A percentile compares a stretch with the other conserved stretches of the same genome.
phyloP scores from a whole-genome alignment of 2,888 invertebrate species.

The Scaptomyza tumidula region DNA sequence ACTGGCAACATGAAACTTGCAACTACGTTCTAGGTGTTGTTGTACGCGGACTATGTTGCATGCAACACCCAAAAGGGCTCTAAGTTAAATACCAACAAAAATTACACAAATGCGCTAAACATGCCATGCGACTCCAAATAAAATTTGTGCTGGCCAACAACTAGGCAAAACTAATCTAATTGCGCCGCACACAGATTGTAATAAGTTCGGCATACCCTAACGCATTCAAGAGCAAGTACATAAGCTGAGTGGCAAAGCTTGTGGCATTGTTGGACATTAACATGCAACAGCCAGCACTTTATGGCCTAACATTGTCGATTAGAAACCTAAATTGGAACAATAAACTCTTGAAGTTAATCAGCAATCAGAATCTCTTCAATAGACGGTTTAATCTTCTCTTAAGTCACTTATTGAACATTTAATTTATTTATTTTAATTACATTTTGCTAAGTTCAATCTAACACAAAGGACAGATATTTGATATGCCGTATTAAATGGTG shows the following conservation, averaged over 20 bases:
- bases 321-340: too few relatives aligned
- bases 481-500: too few relatives aligned
- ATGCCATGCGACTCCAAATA: slow-evolving; percentile 34
- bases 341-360: too few relatives aligned
- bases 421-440: too few relatives aligned
- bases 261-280: not conserved
- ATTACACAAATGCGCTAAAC: slow-evolving; percentile 26
- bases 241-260: not conserved
- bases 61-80: slow-evolving; percentile 17
- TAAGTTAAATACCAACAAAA: slow-evolving; percentile 17
- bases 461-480: too few relatives aligned
- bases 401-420: too few relatives aligned
- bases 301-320: too few relatives aligned
- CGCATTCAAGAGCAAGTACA: not conserved
- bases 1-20: slow-evolving; percentile 2
- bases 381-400: too few relatives aligned
- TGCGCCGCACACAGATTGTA: slow-evolving; percentile 21
- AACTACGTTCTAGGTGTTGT: slow-evolving; percentile 1
- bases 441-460: too few relatives aligned
- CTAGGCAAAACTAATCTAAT: slow-evolving; percentile 48
- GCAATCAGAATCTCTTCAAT: too few relatives aligned
- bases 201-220: slow-evolving; percentile 9
- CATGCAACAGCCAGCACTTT: too few relatives aligned
- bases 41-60: slow-evolving; percentile 20
- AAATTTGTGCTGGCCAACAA: slow-evolving; percentile 35